phyloP scores from a whole-genome alignment of 2,888 invertebrate genomes.

The Zygothrica quintamaculata region DNA sequence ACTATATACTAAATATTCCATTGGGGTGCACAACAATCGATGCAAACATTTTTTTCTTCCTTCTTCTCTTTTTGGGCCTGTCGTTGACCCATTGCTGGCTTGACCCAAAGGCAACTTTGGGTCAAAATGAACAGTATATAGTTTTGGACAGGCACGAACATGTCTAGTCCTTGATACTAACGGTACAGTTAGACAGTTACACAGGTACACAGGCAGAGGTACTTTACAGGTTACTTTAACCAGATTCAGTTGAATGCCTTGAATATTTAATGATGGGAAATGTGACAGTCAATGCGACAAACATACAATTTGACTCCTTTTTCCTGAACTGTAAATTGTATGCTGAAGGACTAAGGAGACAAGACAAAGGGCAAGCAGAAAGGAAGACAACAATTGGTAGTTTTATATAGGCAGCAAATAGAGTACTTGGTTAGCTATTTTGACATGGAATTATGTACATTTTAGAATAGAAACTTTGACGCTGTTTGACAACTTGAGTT shows the following conservation, averaged over 20 bases:
- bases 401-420: constrained; percentile 48
- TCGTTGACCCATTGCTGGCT: too few relatives aligned
- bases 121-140: constrained; percentile 63
- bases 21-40: constrained; percentile 38
- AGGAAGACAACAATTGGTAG: constrained; percentile 24
- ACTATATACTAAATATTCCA: constrained; percentile 63
- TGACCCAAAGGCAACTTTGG: constrained; percentile 53
- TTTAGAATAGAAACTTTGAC: constrained; percentile 42
- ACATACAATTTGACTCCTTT: too few relatives aligned
- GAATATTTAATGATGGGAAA: constrained; percentile 76
- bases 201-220: too few relatives aligned
- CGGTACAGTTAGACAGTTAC: too few relatives aligned
- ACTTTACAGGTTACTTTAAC: constrained; percentile 14
- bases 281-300: constrained; percentile 44
- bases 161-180: too few relatives aligned
- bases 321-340: too few relatives aligned
- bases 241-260: constrained; percentile 34
- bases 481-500: constrained; percentile 53
- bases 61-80: too few relatives aligned
- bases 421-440: constrained; percentile 65
- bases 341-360: too few relatives aligned
- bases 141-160: constrained; percentile 65
- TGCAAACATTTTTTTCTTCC: too few relatives aligned
- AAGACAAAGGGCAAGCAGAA: too few relatives aligned
- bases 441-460: constrained; percentile 70